Evolutionary conservation across 2,797 vertebrate genomes (phyloP).

Genomic region (Kryptopterus vitreolus): DNA sequence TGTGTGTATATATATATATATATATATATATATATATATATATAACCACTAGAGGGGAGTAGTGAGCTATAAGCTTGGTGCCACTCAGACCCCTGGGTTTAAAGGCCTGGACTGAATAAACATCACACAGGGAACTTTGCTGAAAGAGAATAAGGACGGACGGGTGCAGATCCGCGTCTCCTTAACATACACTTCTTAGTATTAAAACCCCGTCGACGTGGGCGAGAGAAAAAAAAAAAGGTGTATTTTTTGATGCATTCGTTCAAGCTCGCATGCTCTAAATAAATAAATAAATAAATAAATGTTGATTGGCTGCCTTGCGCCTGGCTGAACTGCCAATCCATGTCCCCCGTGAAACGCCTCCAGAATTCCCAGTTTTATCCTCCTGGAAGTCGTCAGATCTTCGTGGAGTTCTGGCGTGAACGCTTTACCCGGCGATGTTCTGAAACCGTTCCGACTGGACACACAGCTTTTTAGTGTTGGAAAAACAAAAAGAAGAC

Average conservation of each 20-base stretch:
- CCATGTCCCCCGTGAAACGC: not conserved
- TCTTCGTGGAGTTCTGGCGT: not conserved
- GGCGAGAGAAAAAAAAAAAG: too few species aligned
- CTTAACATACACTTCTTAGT: not conserved
- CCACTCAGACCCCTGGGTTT: not conserved
- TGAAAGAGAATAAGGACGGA: not conserved
- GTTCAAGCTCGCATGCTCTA: not conserved
- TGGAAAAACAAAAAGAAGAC: too few species aligned
- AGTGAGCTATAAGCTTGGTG: not conserved
- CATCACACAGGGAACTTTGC: not conserved
- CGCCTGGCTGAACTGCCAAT: not conserved
- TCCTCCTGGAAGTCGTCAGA: not conserved
- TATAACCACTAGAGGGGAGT: slow-evolving; percentile 22
- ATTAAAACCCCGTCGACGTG: not conserved
- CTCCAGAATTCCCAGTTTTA: not conserved
- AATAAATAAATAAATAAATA: not conserved
- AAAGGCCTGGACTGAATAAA: not conserved
- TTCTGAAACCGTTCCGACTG: not conserved
- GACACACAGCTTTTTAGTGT: not conserved
- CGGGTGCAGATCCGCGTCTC: not conserved
- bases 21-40: too few species aligned
- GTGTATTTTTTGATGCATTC: not conserved
- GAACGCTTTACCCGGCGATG: not conserved
- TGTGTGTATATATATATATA: too few species aligned
- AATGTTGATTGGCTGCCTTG: slow-evolving; percentile 3